Conservation (phyloP, 2,113 vertebrate species). For the Hylia prasina region DNA sequence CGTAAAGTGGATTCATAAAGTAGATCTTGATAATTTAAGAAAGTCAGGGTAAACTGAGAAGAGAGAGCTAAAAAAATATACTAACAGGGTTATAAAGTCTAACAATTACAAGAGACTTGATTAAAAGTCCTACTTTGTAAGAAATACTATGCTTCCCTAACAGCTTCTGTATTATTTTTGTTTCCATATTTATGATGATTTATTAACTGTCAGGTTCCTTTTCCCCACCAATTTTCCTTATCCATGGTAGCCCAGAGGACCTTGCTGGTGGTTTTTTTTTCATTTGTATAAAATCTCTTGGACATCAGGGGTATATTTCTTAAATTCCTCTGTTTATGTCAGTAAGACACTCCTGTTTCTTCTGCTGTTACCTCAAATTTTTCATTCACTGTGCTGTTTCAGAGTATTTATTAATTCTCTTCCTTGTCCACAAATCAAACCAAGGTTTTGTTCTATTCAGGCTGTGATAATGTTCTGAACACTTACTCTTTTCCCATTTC, state of each 20-base stretch:
- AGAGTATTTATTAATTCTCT: neutral
- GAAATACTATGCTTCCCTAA: neutral
- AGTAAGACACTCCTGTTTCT: neutral
- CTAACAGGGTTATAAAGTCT: neutral
- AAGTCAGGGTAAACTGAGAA: neutral
- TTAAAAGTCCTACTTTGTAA: neutral
- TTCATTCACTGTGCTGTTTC: neutral
- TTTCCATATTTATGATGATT: neutral
- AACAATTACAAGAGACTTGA: neutral
- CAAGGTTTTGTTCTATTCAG: neutral
- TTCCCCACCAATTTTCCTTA: neutral
- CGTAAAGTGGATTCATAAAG: neutral
- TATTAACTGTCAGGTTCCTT: neutral
- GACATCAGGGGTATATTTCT: neutral
- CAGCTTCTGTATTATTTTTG: neutral
- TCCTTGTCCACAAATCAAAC: neutral
- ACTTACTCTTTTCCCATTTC: neutral
- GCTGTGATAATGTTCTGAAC: neutral
- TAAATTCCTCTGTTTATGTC: neutral
- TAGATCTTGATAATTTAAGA: neutral
- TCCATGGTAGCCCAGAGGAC: neutral
- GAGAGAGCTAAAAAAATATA: neutral
- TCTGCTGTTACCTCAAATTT: neutral
- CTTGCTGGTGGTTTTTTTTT: rapidly evolving
- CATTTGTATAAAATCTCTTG: neutral